phyloP scores from a whole-genome alignment of 1,140 invertebrate genomes.

The Penaeus indicus region DNA sequence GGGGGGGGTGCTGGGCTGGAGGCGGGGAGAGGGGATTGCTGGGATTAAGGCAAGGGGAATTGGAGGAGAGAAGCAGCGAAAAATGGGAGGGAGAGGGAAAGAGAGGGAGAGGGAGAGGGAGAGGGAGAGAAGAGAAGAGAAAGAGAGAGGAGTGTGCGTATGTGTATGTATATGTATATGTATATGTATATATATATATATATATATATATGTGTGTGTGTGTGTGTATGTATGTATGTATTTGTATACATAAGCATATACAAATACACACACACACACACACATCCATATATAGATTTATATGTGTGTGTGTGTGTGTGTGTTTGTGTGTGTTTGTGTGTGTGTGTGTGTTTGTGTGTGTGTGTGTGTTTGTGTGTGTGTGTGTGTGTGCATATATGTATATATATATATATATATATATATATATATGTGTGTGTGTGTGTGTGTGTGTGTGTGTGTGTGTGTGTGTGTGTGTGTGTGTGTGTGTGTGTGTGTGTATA shows the following conservation, averaged over 20 bases:
- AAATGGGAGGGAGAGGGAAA: too few relatives aligned
- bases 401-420: too few relatives aligned
- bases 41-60: background rate
- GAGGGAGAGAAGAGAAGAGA: background rate
- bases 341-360: background rate
- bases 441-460: too few relatives aligned
- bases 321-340: too few relatives aligned
- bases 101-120: background rate
- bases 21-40: constrained; percentile 37
- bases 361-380: constrained; percentile 4
- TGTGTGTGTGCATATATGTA: background rate
- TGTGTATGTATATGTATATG: constrained; percentile 18
- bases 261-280: constrained; percentile 20
- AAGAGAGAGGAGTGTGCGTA: background rate
- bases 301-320: background rate
- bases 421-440: too few relatives aligned
- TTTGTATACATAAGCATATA: constrained; percentile 3
- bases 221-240: background rate
- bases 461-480: too few relatives aligned
- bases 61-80: too few relatives aligned
- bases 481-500: too few relatives aligned
- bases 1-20: constrained; percentile 35
- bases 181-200: constrained; percentile 18
- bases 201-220: background rate
- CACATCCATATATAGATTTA: constrained; percentile 2